These are phyloP conservation scores for Cranoglanis bouderius DNA, from an alignment of 2,113 vertebrate species.

Conservation along the genomic window DNA sequence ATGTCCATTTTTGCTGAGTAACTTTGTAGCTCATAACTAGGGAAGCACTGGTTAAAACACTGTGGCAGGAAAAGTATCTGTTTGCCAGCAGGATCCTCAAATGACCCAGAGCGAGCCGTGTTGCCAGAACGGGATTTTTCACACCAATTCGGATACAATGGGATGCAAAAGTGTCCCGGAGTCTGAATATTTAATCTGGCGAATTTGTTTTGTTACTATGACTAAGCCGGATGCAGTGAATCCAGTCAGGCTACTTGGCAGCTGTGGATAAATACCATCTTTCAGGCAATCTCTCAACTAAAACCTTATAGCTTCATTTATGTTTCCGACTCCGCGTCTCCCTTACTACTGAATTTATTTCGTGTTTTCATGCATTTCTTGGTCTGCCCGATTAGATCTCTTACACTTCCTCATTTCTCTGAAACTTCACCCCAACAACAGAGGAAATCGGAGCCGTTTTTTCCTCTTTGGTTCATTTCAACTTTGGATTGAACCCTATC, in stretches of 20 bases:
- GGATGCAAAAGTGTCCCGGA: background rate
- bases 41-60: background rate
- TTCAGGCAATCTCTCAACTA: background rate
- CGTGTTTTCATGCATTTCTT: background rate
- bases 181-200: background rate
- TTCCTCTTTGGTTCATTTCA: background rate
- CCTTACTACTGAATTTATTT: too few relatives aligned
- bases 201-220: background rate
- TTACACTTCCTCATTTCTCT: constrained; percentile 9
- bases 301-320: background rate
- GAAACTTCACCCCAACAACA: background rate
- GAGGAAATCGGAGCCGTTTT: background rate
- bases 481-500: background rate
- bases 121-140: background rate
- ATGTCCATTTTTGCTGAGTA: background rate
- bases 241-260: background rate
- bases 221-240: background rate
- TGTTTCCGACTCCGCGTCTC: background rate
- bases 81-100: background rate
- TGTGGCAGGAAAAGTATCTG: background rate
- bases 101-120: background rate
- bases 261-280: background rate
- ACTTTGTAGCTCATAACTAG: background rate
- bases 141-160: background rate
- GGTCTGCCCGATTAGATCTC: background rate